Base-by-base conservation (phyloP, 2,113 vertebrate genomes). In the Lophius piscatorius region DNA sequence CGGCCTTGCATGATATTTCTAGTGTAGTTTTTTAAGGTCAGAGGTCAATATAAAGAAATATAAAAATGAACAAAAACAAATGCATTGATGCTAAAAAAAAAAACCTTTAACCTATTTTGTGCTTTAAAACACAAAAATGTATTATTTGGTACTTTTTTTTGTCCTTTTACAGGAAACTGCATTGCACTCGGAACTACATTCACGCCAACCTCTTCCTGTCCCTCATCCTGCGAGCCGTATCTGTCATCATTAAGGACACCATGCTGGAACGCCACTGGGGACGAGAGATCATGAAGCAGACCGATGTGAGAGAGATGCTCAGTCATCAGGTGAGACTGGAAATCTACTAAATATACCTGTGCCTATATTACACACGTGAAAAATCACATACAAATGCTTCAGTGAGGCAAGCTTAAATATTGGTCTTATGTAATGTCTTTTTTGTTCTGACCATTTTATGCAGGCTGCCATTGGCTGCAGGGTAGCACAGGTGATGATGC, bases 381-480 rank as follows among this genome's bases (percentile, higher is more conserved):
- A 2, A 33, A 33, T 7, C 29, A 33, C 9, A 33, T 33, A 5
- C 11, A 10, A 10, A 6, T 33, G 11, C 11, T 33, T 39, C 17
- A 8, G 26, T 8, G 26, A 28, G 26, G 26, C 16, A 41, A 35
- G 2, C 17, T 41, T 10, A 18, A 9, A 23, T 3, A 11, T 40
- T 8, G 13, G 1, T 3, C 16, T 16, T 12, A 3, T 10, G 10
- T 5, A 9, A 5, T 50, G 13, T 52, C 2, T 16, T 13, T 17
- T 13, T 40, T 54, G 50, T 23, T 39, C 9, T 51, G 2, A 61
- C 17, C 4, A 1, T 57, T 34, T 22, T 14, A 9, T 39, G 31
- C 1, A 93, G 93, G 92, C 87, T 21, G 91, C 92, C 0, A 73
- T 93, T 77, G 92, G 92, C 63, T 94, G 94, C 68, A 87, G 94